Evolutionary conservation across 1,140 invertebrate genomes (phyloP).

Genomic region (Ditylenchus dipsaci): DNA sequence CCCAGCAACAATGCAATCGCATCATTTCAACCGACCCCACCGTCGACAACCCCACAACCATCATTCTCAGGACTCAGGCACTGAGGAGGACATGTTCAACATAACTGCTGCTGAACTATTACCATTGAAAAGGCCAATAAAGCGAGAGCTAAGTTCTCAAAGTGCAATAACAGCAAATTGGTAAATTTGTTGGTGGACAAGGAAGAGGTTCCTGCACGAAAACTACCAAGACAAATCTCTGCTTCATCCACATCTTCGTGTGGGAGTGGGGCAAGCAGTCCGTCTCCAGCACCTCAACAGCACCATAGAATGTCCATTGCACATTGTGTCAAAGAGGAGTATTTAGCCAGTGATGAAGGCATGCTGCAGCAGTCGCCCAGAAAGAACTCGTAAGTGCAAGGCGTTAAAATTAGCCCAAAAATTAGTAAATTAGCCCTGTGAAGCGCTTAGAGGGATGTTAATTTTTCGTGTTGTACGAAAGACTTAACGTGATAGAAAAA

Average conservation of each 20-base stretch:
- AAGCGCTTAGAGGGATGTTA: too few relatives aligned
- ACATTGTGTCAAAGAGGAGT: too few relatives aligned
- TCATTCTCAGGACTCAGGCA: not conserved
- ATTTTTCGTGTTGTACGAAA: too few relatives aligned
- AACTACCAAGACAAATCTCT: not conserved
- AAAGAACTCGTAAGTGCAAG: too few relatives aligned
- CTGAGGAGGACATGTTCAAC: not conserved
- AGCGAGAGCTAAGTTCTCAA: too few relatives aligned
- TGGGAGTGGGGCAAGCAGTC: not conserved
- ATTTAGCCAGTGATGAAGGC: too few relatives aligned
- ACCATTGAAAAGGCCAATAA: not conserved
- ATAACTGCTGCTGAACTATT: not conserved
- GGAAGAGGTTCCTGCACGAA: not conserved
- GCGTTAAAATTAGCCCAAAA: too few relatives aligned
- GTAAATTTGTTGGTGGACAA: not conserved
- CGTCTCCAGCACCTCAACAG: not conserved
- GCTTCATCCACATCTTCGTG: slow-evolving; percentile 1
- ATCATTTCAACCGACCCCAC: not conserved
- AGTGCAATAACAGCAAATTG: not conserved
- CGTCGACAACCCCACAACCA: not conserved
- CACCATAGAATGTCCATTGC: not conserved
- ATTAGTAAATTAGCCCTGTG: too few relatives aligned
- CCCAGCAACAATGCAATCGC: not conserved
- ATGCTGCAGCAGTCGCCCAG: too few relatives aligned
- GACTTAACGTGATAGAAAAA: too few relatives aligned